These are phyloP conservation scores for Myzus persicae DNA, from an alignment of 1,140 invertebrate genomes.

Conservation along the genomic window DNA sequence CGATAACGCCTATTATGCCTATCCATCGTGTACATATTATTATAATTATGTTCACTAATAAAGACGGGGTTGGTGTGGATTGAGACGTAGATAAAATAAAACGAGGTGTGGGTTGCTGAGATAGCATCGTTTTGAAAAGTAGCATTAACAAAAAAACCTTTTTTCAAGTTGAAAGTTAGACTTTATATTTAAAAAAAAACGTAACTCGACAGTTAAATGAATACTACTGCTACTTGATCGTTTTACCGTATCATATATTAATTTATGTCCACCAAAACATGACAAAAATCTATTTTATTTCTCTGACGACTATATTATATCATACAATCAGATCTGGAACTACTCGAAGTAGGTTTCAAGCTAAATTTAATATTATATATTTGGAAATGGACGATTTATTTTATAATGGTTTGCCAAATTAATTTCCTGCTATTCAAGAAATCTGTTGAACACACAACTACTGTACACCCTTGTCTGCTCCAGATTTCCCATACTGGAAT, in stretches of 20 bases:
- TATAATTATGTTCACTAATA: background rate
- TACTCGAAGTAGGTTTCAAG: no score
- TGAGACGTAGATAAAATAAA: background rate
- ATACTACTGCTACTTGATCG: background rate
- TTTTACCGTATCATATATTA: background rate
- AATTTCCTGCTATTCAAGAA: no score
- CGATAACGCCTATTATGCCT: background rate
- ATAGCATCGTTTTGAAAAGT: background rate
- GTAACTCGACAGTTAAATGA: background rate
- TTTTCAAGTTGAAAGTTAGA: background rate
- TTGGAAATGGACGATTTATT: no score
- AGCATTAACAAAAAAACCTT: background rate
- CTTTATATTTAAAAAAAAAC: background rate
- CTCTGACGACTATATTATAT: no score
- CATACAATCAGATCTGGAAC: no score
- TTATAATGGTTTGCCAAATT: no score
- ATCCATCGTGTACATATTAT: background rate
- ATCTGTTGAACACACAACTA: no score
- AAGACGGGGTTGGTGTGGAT: no score
- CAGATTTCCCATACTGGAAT: no score
- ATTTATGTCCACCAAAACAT: background rate
- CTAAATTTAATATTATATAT: no score
- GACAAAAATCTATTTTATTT: no score
- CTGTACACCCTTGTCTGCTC: no score
- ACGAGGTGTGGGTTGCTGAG: background rate